A percentile compares a stretch with the other conserved stretches of the same genome.
phyloP scores from a whole-genome alignment of 2,888 invertebrate species.

The Ochropleura plecta region DNA sequence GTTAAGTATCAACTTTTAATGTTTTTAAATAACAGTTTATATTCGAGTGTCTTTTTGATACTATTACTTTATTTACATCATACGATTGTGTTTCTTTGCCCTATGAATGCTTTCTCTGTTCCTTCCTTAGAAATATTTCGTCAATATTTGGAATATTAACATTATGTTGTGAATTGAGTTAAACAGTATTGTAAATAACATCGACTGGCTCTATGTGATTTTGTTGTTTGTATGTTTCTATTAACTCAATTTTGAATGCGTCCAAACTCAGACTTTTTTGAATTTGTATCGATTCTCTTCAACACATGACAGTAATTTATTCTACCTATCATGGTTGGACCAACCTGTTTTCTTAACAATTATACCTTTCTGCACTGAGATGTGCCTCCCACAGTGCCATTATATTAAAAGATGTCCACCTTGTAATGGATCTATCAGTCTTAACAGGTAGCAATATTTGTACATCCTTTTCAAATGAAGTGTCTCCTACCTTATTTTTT shows the following conservation, averaged over 20 bases:
- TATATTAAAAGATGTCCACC: constrained; percentile 20
- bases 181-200: constrained; percentile 22
- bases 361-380: constrained; percentile 11
- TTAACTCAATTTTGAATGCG: background rate
- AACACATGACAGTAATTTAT: constrained; percentile 4
- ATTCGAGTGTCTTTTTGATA: background rate
- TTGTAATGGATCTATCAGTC: constrained; percentile 34
- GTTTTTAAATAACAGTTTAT: background rate
- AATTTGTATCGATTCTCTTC: constrained; percentile 1
- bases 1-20: constrained; percentile 2
- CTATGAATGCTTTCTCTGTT: background rate
- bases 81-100: background rate
- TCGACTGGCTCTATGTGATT: background rate
- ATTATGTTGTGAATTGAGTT: constrained; percentile 22
- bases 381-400: constrained; percentile 20
- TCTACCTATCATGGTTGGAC: background rate
- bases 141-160: background rate
- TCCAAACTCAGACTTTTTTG: background rate
- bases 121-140: constrained; percentile 10
- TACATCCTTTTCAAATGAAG: constrained; percentile 41
- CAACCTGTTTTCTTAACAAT: constrained; percentile 12
- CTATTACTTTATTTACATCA: background rate
- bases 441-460: constrained; percentile 58
- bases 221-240: background rate
- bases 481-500: constrained; percentile 34